These are phyloP conservation scores for Gonioctena quinquepunctata DNA, from an alignment of 1,140 invertebrate genomes.

Conservation along the genomic window DNA sequence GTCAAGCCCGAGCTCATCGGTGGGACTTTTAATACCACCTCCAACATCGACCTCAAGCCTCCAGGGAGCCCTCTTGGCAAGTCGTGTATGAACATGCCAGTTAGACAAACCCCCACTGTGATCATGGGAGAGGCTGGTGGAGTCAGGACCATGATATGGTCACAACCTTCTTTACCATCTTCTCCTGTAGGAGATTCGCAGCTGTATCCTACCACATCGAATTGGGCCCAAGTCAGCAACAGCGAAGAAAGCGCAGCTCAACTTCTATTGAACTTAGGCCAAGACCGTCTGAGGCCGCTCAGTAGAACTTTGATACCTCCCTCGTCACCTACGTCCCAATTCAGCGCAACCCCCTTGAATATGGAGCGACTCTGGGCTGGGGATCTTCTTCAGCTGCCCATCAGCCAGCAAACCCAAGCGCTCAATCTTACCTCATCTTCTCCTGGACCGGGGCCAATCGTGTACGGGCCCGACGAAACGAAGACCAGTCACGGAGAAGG, in stretches of 20 bases:
- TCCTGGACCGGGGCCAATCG: slow-evolving; percentile 38
- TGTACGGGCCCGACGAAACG: slow-evolving; percentile 43
- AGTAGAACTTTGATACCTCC: slow-evolving; percentile 31
- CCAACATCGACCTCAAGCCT: slow-evolving; percentile 67
- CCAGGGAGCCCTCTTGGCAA: slow-evolving; percentile 51
- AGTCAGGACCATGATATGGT: slow-evolving; percentile 90
- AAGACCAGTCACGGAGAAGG: slow-evolving; percentile 34
- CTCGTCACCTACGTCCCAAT: slow-evolving; percentile 29
- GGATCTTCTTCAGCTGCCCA: slow-evolving; percentile 78
- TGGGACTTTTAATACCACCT: slow-evolving; percentile 63
- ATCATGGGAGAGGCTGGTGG: slow-evolving; percentile 90
- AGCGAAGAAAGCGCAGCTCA: slow-evolving; percentile 76
- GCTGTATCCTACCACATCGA: slow-evolving; percentile 48
- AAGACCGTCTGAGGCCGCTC: slow-evolving; percentile 51
- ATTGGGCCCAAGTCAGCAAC: slow-evolving; percentile 47
- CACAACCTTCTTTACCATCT: slow-evolving; percentile 63
- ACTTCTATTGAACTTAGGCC: slow-evolving; percentile 78
- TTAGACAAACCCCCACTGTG: slow-evolving; percentile 79
- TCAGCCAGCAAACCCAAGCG: slow-evolving; percentile 80
- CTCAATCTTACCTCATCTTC: slow-evolving; percentile 72
- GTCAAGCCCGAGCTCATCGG: slow-evolving; percentile 80
- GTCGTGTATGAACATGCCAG: slow-evolving; percentile 61
- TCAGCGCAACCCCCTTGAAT: slow-evolving; percentile 70
- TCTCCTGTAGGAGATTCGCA: slow-evolving; percentile 41
- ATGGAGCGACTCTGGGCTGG: slow-evolving; percentile 91